phyloP scores from a whole-genome alignment of 1,140 invertebrate species.

The Pollicipes pollicipes region DNA sequence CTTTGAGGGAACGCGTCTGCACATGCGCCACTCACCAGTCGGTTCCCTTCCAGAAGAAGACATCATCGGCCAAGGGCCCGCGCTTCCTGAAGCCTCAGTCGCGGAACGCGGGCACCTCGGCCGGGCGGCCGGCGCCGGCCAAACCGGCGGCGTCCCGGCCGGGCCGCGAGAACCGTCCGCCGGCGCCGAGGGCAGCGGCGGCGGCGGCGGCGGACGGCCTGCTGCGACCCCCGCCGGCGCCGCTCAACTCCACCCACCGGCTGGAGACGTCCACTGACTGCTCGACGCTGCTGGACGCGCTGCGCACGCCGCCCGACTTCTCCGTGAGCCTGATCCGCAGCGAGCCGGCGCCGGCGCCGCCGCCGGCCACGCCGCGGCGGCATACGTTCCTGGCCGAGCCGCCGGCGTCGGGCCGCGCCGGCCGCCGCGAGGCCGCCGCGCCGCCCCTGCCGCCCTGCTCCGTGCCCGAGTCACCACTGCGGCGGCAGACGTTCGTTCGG shows the following conservation, averaged over 20 bases:
- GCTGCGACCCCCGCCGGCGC: neutral
- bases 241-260: slow-evolving; percentile 1
- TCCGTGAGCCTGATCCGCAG: slow-evolving; percentile 5
- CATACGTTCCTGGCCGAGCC: neutral
- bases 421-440: too few species aligned
- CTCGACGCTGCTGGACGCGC: neutral
- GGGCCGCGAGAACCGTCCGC: neutral
- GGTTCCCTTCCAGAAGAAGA: neutral
- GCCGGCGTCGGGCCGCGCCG: too few species aligned
- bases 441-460: neutral
- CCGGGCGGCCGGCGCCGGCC: too few species aligned
- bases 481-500: neutral
- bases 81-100: neutral
- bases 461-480: neutral
- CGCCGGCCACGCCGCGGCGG: neutral
- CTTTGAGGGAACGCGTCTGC: too few species aligned
- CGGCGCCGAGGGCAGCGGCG: too few species aligned
- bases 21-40: too few species aligned
- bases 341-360: neutral
- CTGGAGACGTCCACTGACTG: neutral
- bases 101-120: neutral
- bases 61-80: neutral
- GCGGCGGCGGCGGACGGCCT: neutral
- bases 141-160: neutral
- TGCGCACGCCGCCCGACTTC: neutral